A percentile compares a stretch with the other conserved stretches of the same genome.
These are phyloP conservation scores for Notodonta dromedarius DNA, from an alignment of 2,888 invertebrate genomes.

Conservation along the genomic window DNA sequence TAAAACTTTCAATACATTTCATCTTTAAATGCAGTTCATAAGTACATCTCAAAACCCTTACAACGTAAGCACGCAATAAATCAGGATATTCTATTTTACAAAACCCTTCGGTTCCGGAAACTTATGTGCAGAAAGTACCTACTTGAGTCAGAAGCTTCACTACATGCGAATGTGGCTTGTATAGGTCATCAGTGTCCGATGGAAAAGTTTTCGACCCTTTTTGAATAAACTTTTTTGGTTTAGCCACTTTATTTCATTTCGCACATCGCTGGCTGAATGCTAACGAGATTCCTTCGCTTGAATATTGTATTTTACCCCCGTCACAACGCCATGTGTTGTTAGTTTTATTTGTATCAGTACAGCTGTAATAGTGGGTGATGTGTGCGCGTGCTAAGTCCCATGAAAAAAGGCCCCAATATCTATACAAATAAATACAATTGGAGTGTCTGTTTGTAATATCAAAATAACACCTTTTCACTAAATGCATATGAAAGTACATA, in stretches of 20 bases:
- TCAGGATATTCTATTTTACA: background rate
- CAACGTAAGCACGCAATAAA: background rate
- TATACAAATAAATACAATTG: too few species aligned
- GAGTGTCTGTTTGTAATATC: too few species aligned
- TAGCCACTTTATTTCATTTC: conserved; percentile 18
- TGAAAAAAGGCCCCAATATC: too few species aligned
- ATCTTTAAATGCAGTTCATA: too few species aligned
- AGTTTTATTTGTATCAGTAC: too few species aligned
- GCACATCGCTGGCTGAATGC: conserved; percentile 22
- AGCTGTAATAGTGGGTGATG: too few species aligned
- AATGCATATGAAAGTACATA: too few species aligned
- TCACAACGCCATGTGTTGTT: too few species aligned
- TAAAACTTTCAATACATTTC: too few species aligned
- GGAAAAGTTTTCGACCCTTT: conserved; percentile 20
- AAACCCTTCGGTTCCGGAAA: background rate
- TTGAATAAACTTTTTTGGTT: conserved; percentile 14
- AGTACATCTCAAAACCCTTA: background rate
- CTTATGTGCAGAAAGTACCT: background rate
- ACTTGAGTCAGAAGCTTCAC: background rate
- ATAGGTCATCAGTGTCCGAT: conserved; percentile 24
- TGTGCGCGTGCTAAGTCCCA: too few species aligned
- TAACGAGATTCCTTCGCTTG: conserved; percentile 16
- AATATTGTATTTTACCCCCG: conserved; percentile 3
- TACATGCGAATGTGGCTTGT: conserved; percentile 7
- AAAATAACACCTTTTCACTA: too few species aligned